These are phyloP conservation scores for Cataglyphis rosenhaueri DNA, from an alignment of 2,888 invertebrate genomes.

Conservation along the genomic window DNA sequence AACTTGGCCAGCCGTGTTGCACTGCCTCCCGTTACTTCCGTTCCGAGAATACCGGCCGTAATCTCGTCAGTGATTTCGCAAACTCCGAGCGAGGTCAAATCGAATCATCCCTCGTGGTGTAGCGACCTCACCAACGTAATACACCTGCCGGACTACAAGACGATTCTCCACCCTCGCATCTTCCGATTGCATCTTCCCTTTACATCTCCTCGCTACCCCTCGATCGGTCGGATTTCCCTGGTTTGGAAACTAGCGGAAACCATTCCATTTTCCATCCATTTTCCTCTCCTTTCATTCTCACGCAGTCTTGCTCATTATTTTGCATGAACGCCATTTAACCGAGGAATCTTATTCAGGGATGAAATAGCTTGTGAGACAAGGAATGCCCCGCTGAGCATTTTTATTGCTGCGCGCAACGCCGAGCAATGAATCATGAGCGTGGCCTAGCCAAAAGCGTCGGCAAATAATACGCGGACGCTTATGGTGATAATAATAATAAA, in stretches of 20 bases:
- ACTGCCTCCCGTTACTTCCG: background rate
- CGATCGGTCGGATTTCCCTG: constrained; percentile 22
- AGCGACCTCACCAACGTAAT: constrained; percentile 34
- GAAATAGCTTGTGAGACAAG: constrained; percentile 57
- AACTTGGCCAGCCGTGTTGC: background rate
- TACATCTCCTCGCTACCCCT: constrained; percentile 11
- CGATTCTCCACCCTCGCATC: constrained; percentile 44
- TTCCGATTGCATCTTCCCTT: constrained; percentile 13
- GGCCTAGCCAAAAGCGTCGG: constrained; percentile 35
- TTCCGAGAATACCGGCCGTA: constrained; percentile 47
- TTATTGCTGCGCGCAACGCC: constrained; percentile 40
- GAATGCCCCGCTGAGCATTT: constrained; percentile 39
- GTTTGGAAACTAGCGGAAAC: constrained; percentile 33
- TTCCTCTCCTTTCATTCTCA: constrained; percentile 3
- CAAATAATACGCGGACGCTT: constrained; percentile 48
- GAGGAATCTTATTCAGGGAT: constrained; percentile 57
- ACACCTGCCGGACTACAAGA: constrained; percentile 18
- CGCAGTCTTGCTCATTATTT: constrained; percentile 63
- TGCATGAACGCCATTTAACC: constrained; percentile 60
- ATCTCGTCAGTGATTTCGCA: constrained; percentile 73
- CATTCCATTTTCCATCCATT: background rate
- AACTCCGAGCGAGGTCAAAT: constrained; percentile 67
- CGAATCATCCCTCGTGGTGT: constrained; percentile 63
- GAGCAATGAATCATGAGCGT: constrained; percentile 46
- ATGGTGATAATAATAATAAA: constrained; percentile 50